Evolutionary conservation across 2,888 invertebrate genomes (phyloP), one percentile per base, ranked within the genome.

Genomic region (Caenorhabditis afra): DNA sequence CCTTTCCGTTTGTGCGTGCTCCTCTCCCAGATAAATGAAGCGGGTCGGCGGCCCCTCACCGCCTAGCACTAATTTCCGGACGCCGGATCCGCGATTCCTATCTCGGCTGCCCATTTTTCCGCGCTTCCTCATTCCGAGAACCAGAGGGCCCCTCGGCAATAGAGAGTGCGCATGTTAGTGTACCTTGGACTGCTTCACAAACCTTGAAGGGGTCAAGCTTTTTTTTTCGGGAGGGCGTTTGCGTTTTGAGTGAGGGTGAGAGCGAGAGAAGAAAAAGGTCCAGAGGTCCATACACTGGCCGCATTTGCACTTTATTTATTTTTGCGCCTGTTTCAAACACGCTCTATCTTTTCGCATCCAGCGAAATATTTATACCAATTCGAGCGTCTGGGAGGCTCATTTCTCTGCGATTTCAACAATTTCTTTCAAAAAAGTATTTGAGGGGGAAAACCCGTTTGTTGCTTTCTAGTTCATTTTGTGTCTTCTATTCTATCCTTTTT

Each of bases 281-380:
- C 29, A 52, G 74, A 66, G 65, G 74, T 74, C 74, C 73, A 55
- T 35, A 58, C 64, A 49, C 50, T 58, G 64, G 57, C 73, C 58
- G 73, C 73, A 73, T 73, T 73, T 73, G 73, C 73, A 73, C 73
- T 73, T 73, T 73, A 73, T 73, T 73, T 73, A 73, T 73, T 73
- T 71, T 73, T 73, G 73, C 73, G 73, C 73, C 64, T 73, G 73
- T 73, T 73, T 73, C 73, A 73, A 73, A 73, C 73, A 73, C 55
- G 44, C 73, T 73, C 73, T 59, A 74, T 74, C 65, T 74, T 74
- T 74, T 59, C 65, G 58, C 65, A 58, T 58, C 64, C 58, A 64
- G 64, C 62, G 57, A 59, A 52, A 76, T 65, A 59, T 59, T 76
- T 68, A 62, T 49, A 55, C 74, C 66, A 55, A 75, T 57, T 75